Evolutionary conservation across 2,888 invertebrate species (phyloP).

Genomic region (Drosophila quinaria): DNA sequence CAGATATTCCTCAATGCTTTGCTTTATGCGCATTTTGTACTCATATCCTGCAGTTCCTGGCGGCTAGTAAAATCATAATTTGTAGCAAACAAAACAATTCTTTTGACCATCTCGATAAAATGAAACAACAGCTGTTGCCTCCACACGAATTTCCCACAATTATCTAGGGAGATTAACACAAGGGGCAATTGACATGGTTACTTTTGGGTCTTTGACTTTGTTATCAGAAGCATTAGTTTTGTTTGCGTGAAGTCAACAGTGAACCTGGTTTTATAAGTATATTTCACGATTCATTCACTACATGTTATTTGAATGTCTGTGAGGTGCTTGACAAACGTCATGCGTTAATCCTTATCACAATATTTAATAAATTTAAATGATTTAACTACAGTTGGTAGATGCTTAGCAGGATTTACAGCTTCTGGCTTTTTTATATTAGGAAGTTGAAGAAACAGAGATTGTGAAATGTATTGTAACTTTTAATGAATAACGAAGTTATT

Average conservation of each 20-base stretch:
- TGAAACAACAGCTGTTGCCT: constrained; percentile 43
- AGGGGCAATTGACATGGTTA: constrained; percentile 1
- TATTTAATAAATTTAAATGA: constrained; percentile 7
- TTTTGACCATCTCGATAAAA: constrained; percentile 29
- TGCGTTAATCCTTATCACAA: constrained; percentile 4
- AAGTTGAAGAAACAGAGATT: neutral
- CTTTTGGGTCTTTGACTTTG: constrained; percentile 2
- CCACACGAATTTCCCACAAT: constrained; percentile 41
- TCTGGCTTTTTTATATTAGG: neutral
- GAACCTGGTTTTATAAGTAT: neutral
- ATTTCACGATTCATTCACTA: constrained; percentile 1
- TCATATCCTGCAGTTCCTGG: constrained; percentile 1
- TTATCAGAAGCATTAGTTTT: constrained; percentile 24
- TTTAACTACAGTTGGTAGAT: neutral
- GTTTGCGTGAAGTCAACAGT: constrained; percentile 28
- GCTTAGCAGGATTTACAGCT: constrained; percentile 1
- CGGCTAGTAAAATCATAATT: constrained; percentile 24
- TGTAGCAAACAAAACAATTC: constrained; percentile 11
- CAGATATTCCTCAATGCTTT: constrained; percentile 88
- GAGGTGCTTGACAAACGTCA: neutral
- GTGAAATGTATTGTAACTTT: neutral
- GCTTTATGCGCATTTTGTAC: constrained; percentile 65
- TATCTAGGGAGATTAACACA: constrained; percentile 25
- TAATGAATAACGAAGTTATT: neutral
- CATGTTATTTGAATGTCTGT: constrained; percentile 6